These are phyloP conservation scores for Atherinosoma microstoma DNA, from an alignment of 2,797 vertebrate species.

Conservation along the genomic window DNA sequence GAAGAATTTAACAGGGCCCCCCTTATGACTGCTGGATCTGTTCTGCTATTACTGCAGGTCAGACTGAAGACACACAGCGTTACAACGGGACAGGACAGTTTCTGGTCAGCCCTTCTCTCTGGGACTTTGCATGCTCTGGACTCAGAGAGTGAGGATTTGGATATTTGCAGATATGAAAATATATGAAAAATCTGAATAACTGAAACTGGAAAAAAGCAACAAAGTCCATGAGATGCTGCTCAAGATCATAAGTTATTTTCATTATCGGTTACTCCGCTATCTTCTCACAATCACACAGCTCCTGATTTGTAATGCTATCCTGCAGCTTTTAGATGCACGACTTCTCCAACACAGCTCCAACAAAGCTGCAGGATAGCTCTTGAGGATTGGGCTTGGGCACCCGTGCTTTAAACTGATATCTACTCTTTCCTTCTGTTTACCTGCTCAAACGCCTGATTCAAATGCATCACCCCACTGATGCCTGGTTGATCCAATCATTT, in stretches of 20 bases:
- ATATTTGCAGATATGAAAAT: background rate
- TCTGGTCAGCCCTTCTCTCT: constrained; percentile 57
- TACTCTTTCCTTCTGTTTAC: no score
- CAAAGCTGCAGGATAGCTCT: no score
- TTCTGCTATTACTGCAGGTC: constrained; percentile 33
- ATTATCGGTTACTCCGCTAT: background rate
- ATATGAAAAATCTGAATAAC: background rate
- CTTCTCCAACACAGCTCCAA: no score
- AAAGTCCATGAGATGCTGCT: background rate
- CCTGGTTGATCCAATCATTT: background rate
- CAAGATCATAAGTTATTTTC: background rate
- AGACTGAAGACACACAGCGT: constrained; percentile 20
- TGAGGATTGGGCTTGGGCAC: no score
- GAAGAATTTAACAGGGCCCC: constrained; percentile 29
- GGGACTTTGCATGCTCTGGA: background rate
- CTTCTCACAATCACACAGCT: background rate
- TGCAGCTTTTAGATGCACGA: no score
- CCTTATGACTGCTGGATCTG: constrained; percentile 53
- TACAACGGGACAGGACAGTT: constrained; percentile 43
- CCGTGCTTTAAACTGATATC: no score
- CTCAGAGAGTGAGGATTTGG: background rate
- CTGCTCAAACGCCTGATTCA: background rate
- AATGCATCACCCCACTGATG: background rate
- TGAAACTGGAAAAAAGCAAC: background rate
- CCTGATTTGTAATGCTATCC: no score